These are phyloP conservation scores for Linurgus olivaceus DNA, from an alignment of 2,797 vertebrate species.

Conservation along the genomic window DNA sequence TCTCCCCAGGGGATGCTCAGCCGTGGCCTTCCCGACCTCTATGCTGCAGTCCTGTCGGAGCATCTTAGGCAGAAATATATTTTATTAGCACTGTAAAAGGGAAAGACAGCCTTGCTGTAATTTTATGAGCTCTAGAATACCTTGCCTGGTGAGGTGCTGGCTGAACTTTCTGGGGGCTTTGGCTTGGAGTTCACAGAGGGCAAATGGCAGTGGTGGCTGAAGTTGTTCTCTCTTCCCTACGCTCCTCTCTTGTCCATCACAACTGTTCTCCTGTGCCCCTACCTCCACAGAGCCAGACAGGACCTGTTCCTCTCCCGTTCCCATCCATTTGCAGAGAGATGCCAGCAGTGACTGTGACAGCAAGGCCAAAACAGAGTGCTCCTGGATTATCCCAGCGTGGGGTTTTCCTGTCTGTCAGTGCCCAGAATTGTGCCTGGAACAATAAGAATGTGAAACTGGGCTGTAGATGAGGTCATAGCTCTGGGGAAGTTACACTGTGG, in stretches of 20 bases:
- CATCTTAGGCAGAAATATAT: neutral
- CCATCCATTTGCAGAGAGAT: neutral
- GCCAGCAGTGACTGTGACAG: neutral
- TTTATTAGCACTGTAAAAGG: neutral
- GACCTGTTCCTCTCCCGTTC: neutral
- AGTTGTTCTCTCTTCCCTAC: rapidly evolving
- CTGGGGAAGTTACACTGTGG: neutral
- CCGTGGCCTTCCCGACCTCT: neutral
- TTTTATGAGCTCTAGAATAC: neutral
- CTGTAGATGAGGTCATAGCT: neutral
- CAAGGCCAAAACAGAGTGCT: rapidly evolving
- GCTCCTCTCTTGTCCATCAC: neutral
- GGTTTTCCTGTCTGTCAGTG: neutral
- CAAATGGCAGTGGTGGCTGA: rapidly evolving
- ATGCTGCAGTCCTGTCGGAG: neutral
- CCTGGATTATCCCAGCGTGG: rapidly evolving
- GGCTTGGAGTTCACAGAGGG: neutral
- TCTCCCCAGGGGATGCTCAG: neutral
- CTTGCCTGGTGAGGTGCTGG: neutral
- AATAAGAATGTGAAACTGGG: neutral
- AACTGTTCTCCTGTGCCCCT: neutral
- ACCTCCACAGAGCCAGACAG: neutral
- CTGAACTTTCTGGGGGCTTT: neutral
- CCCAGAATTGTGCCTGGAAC: neutral
- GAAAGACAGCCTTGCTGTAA: neutral